phyloP scores from a whole-genome alignment of 2,113 vertebrate genomes.

The Chloebia gouldiae region DNA sequence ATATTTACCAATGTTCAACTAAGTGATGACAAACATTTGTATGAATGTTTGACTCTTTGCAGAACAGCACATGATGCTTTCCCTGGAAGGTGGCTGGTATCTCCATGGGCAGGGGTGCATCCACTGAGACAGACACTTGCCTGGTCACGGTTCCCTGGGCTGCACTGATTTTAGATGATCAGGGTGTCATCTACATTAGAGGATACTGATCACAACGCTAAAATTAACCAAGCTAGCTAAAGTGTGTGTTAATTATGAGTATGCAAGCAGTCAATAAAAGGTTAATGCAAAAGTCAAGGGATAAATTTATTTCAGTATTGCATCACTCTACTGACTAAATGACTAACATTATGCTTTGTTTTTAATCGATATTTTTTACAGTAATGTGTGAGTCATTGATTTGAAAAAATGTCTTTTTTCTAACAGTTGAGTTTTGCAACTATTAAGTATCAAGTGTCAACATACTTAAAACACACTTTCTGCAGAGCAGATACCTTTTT shows the following conservation, averaged over 20 bases:
- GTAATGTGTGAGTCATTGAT: constrained; percentile 94
- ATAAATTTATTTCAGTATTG: constrained; percentile 97
- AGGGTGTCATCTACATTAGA: constrained; percentile 72
- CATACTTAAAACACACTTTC: background rate
- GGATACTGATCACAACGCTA: constrained; percentile 70
- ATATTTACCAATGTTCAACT: background rate
- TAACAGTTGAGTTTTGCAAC: constrained; percentile 61
- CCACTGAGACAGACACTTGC: background rate
- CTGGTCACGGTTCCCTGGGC: background rate
- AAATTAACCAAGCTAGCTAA: constrained; percentile 98
- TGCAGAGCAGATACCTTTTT: background rate
- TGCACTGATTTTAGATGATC: constrained; percentile 44
- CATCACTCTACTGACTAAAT: constrained; percentile 93
- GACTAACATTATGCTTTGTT: constrained; percentile 88
- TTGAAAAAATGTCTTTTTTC: constrained; percentile 66
- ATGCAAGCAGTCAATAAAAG: constrained; percentile 99
- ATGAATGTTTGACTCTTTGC: background rate
- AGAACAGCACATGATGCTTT: fast-evolving
- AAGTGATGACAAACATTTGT: background rate
- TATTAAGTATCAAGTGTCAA: constrained; percentile 54
- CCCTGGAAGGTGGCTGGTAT: background rate
- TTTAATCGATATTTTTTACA: constrained; percentile 99
- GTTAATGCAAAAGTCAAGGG: constrained; percentile 99
- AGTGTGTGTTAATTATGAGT: constrained; percentile 99
- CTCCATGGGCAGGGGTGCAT: background rate